Evolutionary conservation across 2,797 vertebrate species (phyloP), one percentile per base, ranked within the genome.

Genomic region (Petrocephalus sullivani): DNA sequence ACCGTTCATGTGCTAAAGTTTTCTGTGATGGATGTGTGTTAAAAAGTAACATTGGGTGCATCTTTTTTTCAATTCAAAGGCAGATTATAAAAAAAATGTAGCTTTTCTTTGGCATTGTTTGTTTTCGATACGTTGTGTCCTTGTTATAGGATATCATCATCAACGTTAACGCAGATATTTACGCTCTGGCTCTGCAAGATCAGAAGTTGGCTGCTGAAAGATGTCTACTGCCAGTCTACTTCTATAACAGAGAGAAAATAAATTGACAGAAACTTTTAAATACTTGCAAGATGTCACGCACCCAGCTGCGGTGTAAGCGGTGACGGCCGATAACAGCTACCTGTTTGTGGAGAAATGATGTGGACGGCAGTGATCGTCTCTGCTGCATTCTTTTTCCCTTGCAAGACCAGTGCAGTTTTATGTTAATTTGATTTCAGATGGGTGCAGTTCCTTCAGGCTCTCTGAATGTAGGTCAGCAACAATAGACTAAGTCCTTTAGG

Each of bases 361-460:
- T 75, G 54, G 57, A 85, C 33, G 88, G 86, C 90, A 85, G 90
- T 14, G 57, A 90, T 89, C 58, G 4, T 86, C 82, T 91, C 90
- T 89, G 33, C 87, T 85, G 60, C 82, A 86, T 87, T 60, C 21
- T 19, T 23, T 33, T 28, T 23, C 0, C 16, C 56, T 86, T 60
- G 86, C 53, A 61, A 85, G 87, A 87, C 88, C 87, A 33, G 41
- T 89, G 56, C 87, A 41, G 85, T 89, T 92, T 71, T 90, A 85
- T 37, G 86, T 82, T 91, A 91, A 91, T 92, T 90, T 81, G n/a
- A 92, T 92, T 89, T 90, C 60, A 53, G 90, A 91, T 64, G 81
- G 89, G 85, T 87, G 87, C 88, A 87, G 88, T 88, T 90, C 90
- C 90, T 93, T 84, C 89, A 89, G 90, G 90, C 90, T 23, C 46